Evolutionary conservation across 2,113 vertebrate genomes (phyloP).

Genomic region (Piaya cayana): DNA sequence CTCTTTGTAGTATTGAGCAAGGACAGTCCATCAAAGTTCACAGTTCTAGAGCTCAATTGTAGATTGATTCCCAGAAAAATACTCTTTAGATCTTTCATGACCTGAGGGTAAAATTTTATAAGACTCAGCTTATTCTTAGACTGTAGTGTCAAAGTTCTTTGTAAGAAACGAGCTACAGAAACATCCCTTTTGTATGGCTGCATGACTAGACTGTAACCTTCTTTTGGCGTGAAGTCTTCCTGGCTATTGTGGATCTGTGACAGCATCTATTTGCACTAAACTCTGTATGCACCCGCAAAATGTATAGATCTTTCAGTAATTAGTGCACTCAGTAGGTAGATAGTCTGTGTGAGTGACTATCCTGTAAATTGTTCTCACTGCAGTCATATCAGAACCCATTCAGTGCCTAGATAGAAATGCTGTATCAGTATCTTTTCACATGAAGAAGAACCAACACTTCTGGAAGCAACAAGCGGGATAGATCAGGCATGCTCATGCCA

Average conservation of each 20-base stretch:
- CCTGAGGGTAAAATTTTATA: background rate
- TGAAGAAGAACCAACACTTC: background rate
- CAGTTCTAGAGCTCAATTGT: background rate
- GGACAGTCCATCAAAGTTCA: background rate
- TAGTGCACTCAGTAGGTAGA: background rate
- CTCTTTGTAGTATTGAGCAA: background rate
- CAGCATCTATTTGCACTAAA: background rate
- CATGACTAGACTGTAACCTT: background rate
- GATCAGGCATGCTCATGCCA: background rate
- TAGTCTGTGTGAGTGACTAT: background rate
- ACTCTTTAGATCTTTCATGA: background rate
- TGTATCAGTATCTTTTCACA: background rate
- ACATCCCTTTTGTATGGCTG: background rate
- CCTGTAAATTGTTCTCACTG: background rate
- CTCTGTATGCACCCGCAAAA: too few species aligned
- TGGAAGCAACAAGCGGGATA: background rate
- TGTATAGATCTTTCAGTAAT: background rate
- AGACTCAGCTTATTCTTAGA: background rate
- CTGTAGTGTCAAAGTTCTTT: background rate
- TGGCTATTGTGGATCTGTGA: background rate
- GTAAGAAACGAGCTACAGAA: background rate
- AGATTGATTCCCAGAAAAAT: background rate
- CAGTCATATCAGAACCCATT: background rate
- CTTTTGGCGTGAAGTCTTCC: background rate
- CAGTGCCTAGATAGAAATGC: background rate